A percentile compares a stretch with the other conserved stretches of the same genome.
These are phyloP conservation scores for Microtus richardsoni DNA, from an alignment of 2,113 vertebrate species.

Conservation along the genomic window DNA sequence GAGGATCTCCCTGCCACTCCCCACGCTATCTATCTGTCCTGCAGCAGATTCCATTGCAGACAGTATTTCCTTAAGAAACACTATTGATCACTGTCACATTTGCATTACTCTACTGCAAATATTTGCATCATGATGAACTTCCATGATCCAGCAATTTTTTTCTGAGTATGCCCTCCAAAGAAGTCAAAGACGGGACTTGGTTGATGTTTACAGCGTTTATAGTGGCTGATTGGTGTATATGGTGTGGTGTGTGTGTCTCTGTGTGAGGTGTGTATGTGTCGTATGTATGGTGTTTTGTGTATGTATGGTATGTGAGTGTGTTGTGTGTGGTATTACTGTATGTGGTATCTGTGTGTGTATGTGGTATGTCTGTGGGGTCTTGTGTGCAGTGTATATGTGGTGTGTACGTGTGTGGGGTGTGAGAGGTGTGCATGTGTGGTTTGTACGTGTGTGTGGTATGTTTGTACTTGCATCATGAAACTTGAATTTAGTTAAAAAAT, in stretches of 20 bases:
- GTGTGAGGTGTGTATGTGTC: no score
- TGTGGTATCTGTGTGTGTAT: background rate
- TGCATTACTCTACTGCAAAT: background rate
- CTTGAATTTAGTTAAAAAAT: background rate
- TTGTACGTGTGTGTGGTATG: no score
- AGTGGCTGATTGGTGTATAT: background rate
- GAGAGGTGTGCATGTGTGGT: background rate
- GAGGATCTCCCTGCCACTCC: background rate
- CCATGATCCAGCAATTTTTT: background rate
- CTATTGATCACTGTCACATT: background rate
- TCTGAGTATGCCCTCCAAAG: background rate
- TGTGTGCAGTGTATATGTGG: background rate
- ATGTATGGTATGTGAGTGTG: background rate
- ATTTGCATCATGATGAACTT: background rate
- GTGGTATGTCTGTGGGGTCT: background rate
- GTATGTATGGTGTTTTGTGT: background rate
- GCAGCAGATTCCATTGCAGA: background rate
- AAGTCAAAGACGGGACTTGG: background rate
- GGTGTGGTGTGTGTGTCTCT: background rate
- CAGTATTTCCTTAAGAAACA: constrained; percentile 20
- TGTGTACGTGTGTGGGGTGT: background rate
- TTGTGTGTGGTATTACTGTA: background rate
- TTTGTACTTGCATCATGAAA: background rate
- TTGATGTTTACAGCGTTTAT: background rate
- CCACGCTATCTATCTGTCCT: background rate